phyloP scores from a whole-genome alignment of 2,797 vertebrate species.

The Xerus rutilus region DNA sequence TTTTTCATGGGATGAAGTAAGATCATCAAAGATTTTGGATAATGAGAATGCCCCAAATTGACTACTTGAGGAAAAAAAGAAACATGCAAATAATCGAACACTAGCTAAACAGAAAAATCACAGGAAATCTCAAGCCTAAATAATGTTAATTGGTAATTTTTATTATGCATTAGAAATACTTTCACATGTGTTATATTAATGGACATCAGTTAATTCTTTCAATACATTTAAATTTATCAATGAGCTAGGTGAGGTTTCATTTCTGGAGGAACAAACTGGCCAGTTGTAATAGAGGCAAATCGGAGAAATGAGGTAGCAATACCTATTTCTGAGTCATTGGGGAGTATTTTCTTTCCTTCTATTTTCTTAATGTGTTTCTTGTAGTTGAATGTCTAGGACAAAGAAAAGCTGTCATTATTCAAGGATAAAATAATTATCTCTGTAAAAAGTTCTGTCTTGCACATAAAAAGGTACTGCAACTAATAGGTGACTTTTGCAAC shows the following conservation, averaged over 20 bases:
- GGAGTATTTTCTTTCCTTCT: not conserved
- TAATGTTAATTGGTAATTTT: not conserved
- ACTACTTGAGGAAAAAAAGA: not conserved
- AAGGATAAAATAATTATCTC: not conserved
- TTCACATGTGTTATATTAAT: not conserved
- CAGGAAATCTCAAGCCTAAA: not conserved
- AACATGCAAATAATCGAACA: conserved; percentile 17
- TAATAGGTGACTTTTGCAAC: not conserved
- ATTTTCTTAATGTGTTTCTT: not conserved
- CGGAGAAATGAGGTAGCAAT: not conserved
- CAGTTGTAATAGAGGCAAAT: not conserved
- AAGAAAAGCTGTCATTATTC: not conserved
- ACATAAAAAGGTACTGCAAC: not conserved
- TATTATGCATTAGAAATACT: conserved; percentile 5
- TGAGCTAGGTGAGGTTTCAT: not conserved
- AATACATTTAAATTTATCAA: not conserved
- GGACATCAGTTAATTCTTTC: conserved; percentile 7
- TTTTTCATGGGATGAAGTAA: not conserved
- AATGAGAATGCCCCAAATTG: conserved; percentile 4
- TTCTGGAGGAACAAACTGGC: not conserved
- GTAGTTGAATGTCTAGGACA: not conserved
- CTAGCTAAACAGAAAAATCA: not conserved
- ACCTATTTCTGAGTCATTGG: not conserved
- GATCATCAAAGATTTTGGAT: not conserved
- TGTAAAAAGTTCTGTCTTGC: not conserved